Conservation (phyloP, 2,888 invertebrate species). For the Tetanocera ferruginea region DNA sequence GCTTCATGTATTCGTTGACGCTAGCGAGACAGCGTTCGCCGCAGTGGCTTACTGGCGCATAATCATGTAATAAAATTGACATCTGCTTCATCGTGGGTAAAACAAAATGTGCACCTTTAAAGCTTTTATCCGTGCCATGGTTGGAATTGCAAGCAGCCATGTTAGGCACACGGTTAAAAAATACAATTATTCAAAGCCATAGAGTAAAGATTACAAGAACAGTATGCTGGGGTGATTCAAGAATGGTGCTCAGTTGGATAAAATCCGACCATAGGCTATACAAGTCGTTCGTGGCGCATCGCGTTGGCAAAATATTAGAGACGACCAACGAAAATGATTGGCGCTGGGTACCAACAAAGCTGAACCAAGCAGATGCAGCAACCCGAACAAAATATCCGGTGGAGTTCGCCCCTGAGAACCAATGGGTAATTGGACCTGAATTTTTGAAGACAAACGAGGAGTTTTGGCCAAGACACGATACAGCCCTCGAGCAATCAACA, state of each 20-base stretch:
- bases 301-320: neutral
- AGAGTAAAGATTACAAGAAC: neutral
- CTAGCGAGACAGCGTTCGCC: slow-evolving; percentile 35
- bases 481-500: too few relatives aligned
- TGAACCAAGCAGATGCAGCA: neutral
- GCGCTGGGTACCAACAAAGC: neutral
- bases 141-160: slow-evolving; percentile 38
- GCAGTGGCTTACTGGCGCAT: slow-evolving; percentile 40
- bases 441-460: too few relatives aligned
- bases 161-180: slow-evolving; percentile 29
- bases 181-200: slow-evolving; percentile 15
- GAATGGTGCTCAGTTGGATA: neutral
- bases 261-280: neutral
- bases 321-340: too few relatives aligned
- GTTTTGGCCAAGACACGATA: too few relatives aligned
- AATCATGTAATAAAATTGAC: too few relatives aligned
- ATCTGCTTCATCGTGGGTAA: neutral
- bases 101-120: slow-evolving; percentile 18
- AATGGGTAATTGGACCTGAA: too few relatives aligned
- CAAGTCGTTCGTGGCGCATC: neutral
- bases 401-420: neutral
- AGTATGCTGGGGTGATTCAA: neutral
- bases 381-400: neutral
- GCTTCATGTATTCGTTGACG: too few relatives aligned
- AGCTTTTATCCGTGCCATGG: slow-evolving; percentile 37